Conservation (phyloP, 1,140 invertebrate genomes). For the Cherax quadricarinatus region DNA sequence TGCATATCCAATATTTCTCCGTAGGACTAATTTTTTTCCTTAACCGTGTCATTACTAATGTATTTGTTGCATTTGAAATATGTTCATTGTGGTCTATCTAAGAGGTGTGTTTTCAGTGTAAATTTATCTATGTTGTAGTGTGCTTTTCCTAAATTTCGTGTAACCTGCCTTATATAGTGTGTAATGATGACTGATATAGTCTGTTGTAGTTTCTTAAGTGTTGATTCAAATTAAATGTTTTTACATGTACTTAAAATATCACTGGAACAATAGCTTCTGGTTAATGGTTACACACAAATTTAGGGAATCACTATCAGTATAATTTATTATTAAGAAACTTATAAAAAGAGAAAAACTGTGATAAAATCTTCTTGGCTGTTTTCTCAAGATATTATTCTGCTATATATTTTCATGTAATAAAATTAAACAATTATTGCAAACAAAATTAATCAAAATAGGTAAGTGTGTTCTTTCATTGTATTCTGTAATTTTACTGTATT, state of each 20-base stretch:
- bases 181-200: too few relatives aligned
- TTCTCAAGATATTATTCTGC: constrained; percentile 32
- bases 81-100: neutral
- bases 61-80: neutral
- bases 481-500: too few relatives aligned
- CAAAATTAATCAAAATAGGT: neutral
- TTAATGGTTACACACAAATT: neutral
- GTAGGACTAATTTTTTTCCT: neutral
- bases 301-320: constrained; percentile 1
- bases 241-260: neutral
- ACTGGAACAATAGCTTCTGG: neutral
- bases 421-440: neutral
- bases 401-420: neutral
- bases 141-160: neutral
- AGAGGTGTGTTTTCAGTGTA: neutral
- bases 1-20: neutral
- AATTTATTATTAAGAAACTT: constrained; percentile 13
- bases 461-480: neutral
- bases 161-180: neutral
- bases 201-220: neutral
- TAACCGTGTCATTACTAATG: neutral
- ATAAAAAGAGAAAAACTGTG: constrained; percentile 46
- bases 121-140: neutral
- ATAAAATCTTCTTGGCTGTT: constrained; percentile 52
- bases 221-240: neutral